Percentiles rank a stretch among this genome's conserved stretches.
Conservation (phyloP, 2,797 vertebrate genomes). For the Cheirogaleus major region DNA sequence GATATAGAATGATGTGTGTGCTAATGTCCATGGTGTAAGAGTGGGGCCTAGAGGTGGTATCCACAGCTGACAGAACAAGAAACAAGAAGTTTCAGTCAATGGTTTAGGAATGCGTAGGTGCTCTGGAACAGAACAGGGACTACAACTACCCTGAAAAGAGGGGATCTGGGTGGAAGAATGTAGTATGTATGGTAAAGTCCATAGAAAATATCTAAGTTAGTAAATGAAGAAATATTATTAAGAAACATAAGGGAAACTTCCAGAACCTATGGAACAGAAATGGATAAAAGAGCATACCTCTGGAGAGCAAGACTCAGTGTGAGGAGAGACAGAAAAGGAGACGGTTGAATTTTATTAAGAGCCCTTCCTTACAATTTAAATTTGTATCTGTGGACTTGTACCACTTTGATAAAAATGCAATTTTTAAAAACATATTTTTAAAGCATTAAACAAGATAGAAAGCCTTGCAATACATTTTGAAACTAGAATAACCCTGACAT, state of each 20-base stretch:
- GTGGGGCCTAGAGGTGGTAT: background rate
- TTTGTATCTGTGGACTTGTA: background rate
- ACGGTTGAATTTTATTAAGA: background rate
- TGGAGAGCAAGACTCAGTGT: background rate
- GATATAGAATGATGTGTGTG: background rate
- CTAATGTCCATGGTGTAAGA: background rate
- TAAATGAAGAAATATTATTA: background rate
- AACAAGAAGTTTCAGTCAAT: background rate
- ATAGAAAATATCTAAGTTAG: background rate
- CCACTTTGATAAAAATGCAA: conserved; percentile 50
- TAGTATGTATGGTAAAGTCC: accelerated
- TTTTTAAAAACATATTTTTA: background rate
- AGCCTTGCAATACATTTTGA: background rate
- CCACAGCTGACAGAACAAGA: background rate
- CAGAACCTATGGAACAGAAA: background rate
- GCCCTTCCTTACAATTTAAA: background rate
- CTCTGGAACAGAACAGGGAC: background rate
- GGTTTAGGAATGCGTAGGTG: background rate
- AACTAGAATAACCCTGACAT: conserved; percentile 16
- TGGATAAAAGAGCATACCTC: background rate
- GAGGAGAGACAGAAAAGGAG: background rate
- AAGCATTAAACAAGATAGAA: conserved; percentile 22
- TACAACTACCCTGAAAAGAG: background rate
- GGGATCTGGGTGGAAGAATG: background rate
- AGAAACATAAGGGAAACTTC: background rate